Conservation (phyloP, 1,140 invertebrate genomes). For the Cyclina sinensis region DNA sequence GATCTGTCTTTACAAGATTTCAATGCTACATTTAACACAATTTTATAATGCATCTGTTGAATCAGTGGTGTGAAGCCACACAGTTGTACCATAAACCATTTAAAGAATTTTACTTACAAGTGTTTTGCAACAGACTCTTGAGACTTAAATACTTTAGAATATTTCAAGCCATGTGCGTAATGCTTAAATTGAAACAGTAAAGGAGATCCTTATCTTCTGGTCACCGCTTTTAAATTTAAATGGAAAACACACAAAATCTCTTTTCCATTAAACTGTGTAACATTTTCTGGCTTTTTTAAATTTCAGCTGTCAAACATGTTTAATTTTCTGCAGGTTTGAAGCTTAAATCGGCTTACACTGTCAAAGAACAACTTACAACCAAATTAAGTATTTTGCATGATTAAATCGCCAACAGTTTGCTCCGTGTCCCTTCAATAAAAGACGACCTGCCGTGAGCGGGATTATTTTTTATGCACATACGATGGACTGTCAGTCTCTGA, state of each 20-base stretch:
- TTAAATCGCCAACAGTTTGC: conserved; percentile 33
- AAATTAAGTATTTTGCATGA: conserved; percentile 54
- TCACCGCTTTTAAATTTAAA: not conserved
- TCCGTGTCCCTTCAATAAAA: conserved; percentile 18
- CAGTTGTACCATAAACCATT: too few species aligned
- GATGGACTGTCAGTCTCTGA: conserved; percentile 40
- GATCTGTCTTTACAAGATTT: too few species aligned
- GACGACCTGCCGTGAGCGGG: conserved; percentile 32
- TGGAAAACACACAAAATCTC: not conserved
- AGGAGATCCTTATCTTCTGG: not conserved
- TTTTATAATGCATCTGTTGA: too few species aligned
- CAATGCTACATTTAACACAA: not conserved
- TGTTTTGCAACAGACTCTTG: too few species aligned
- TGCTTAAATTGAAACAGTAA: conserved; percentile 4
- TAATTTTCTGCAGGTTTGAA: conserved; percentile 47
- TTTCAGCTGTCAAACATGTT: not conserved
- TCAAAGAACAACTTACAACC: conserved; percentile 49
- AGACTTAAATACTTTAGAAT: not conserved
- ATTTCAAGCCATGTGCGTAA: not conserved
- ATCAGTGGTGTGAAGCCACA: too few species aligned
- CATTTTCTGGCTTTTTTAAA: not conserved
- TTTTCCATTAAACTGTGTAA: not conserved
- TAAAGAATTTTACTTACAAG: too few species aligned
- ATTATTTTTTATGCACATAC: conserved; percentile 53
- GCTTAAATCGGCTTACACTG: conserved; percentile 33